Evolutionary conservation across 2,797 vertebrate genomes (phyloP), one percentile per base, ranked within the genome.

Genomic region (Pachyuromys duprasi): DNA sequence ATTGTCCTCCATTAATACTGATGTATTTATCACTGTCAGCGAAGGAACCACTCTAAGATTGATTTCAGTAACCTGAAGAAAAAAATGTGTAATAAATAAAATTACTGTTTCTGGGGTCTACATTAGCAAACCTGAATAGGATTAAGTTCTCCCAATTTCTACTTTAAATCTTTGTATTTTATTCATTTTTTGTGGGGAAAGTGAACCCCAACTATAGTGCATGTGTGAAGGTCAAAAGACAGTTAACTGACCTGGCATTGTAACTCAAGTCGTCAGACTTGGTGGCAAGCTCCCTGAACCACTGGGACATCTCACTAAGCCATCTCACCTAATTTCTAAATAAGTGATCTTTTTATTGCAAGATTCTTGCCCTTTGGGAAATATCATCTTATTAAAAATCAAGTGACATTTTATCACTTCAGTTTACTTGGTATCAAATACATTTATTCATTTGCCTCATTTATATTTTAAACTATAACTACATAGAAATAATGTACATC

Each of bases 21-120:
- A 65, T 60, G 20, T 69, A 94, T 96, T 95, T 95, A 95, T 91
- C 89, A 94, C 18, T 91, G 20, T 90, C 88, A 39, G 12, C 55
- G 79, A 90, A 74, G 70, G 4, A 49, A 20, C 26, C 67, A 55
- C 42, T 7, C 33, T 15, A 33, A 63, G 5, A 26, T 2, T 55
- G 5, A 18, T 28, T 79, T 4, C 75, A 69, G 20, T 8, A 36
- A 36, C 13, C 4, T 17, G 49, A 91, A 80, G 1, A 13, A 93
- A 13, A 93, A 78, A 72, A 53, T 88, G 39, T 24, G 8, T 49
- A 84, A 70, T 49, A 39, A 20, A 2, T 74, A 6, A 76, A 45
- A 83, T 55, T 84, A 20, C 79, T 91, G 33, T 69, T 86, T 4
- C 83, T 69, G 65, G 3, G 1, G 7, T 53, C 45, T 5, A 36